A percentile compares a stretch with the other conserved stretches of the same genome.
These are phyloP conservation scores for Seriola quinqueradiata DNA, from an alignment of 2,113 vertebrate species.

Conservation along the genomic window DNA sequence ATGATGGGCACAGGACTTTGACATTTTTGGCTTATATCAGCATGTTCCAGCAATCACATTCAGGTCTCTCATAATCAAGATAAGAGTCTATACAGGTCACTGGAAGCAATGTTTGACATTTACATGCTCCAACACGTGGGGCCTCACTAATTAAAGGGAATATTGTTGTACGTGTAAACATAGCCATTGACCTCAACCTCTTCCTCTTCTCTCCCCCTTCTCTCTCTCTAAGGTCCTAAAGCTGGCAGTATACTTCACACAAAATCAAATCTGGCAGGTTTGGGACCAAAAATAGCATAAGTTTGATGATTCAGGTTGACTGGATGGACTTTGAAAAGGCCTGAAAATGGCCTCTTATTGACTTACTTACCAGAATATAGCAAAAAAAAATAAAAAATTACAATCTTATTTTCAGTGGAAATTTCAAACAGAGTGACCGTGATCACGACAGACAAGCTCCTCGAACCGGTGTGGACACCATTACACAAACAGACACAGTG, in stretches of 20 bases:
- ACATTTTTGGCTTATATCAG: neutral
- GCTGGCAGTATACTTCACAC: slow-evolving; percentile 51
- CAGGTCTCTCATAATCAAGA: slow-evolving; percentile 26
- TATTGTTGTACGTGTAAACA: slow-evolving; percentile 59
- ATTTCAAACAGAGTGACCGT: neutral
- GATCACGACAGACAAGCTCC: neutral
- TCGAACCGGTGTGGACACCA: neutral
- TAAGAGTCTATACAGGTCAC: slow-evolving; percentile 9
- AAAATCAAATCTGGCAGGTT: slow-evolving; percentile 49
- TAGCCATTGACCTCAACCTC: slow-evolving; percentile 21
- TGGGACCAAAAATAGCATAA: neutral
- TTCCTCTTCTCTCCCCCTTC: neutral
- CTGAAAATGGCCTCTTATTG: neutral
- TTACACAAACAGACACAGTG: neutral
- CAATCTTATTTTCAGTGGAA: neutral
- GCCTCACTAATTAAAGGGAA: neutral
- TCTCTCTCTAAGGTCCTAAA: neutral
- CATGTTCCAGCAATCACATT: slow-evolving; percentile 39
- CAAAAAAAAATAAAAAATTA: neutral
- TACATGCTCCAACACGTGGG: neutral
- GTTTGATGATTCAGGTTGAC: neutral
- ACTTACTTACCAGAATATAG: neutral
- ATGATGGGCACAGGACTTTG: neutral
- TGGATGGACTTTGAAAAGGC: neutral
- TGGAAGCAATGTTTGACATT: slow-evolving; percentile 23